Conservation (phyloP, 37 sponge, comb jelly and placozoan genomes). For the Geodia barretti region DNA sequence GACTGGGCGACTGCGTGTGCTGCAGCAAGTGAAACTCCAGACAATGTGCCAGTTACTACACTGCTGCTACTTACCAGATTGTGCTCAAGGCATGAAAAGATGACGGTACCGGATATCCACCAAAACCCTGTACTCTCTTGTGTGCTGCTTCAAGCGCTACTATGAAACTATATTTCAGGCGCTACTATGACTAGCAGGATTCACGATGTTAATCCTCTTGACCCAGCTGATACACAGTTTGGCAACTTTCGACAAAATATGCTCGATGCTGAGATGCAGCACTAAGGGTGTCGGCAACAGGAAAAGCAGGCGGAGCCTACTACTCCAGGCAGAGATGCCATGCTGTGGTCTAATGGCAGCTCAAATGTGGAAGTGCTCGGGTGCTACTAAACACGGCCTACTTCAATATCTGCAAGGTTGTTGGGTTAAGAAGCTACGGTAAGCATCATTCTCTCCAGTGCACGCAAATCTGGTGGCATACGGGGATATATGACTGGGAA, state of each 20-base stretch:
- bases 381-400: conserved; percentile 35
- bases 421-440: conserved; percentile 7
- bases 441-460: conserved; percentile 33
- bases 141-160: conserved; percentile 40
- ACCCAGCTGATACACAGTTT: conserved; percentile 20
- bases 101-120: conserved; percentile 40
- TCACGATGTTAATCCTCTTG: conserved; percentile 9
- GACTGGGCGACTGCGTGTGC: conserved; percentile 20
- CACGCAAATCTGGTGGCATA: too few relatives aligned
- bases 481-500: too few relatives aligned
- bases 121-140: conserved; percentile 36
- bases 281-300: conserved; percentile 23
- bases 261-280: conserved; percentile 40
- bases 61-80: conserved; percentile 11
- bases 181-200: conserved; percentile 8
- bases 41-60: background rate
- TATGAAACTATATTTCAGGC: conserved; percentile 28
- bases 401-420: conserved; percentile 27
- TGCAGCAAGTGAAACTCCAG: background rate
- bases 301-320: conserved; percentile 42
- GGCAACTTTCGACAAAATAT: conserved; percentile 18
- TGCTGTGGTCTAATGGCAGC: conserved; percentile 41
- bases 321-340: conserved; percentile 21
- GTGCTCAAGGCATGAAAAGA: conserved; percentile 26
- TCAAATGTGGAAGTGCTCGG: conserved; percentile 9